Conservation (phyloP, 2,113 vertebrate species). For the Tor tambroides region DNA sequence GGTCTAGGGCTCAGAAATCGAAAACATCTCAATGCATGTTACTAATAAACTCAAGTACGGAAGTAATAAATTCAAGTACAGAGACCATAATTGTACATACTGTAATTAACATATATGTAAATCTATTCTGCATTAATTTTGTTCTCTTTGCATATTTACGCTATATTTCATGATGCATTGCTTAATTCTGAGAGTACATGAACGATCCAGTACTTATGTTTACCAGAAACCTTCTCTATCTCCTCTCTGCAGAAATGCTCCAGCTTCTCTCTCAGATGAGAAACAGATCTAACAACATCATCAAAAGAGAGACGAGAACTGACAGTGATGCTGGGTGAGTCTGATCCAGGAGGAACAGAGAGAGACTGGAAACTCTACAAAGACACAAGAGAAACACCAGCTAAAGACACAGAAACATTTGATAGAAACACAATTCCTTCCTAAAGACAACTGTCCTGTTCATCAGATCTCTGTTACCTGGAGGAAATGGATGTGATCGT, state of each 20-base stretch:
- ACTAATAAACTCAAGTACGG: too few relatives aligned
- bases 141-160: neutral
- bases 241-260: neutral
- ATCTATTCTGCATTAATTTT: too few relatives aligned
- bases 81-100: neutral
- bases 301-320: neutral
- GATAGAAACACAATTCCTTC: neutral
- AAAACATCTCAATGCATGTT: neutral
- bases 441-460: neutral
- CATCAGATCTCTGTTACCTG: constrained; percentile 27
- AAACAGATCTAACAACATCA: neutral
- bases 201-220: neutral
- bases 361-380: neutral
- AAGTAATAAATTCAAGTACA: neutral
- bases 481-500: constrained; percentile 51
- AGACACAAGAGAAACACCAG: neutral
- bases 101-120: neutral
- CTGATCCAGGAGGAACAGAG: neutral
- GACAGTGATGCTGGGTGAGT: neutral
- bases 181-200: neutral
- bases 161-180: neutral
- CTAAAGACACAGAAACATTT: neutral
- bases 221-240: neutral
- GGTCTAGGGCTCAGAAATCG: neutral
- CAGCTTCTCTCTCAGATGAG: neutral